Base-by-base conservation (phyloP, 1,140 invertebrate genomes). In the Drosophila pandora region DNA sequence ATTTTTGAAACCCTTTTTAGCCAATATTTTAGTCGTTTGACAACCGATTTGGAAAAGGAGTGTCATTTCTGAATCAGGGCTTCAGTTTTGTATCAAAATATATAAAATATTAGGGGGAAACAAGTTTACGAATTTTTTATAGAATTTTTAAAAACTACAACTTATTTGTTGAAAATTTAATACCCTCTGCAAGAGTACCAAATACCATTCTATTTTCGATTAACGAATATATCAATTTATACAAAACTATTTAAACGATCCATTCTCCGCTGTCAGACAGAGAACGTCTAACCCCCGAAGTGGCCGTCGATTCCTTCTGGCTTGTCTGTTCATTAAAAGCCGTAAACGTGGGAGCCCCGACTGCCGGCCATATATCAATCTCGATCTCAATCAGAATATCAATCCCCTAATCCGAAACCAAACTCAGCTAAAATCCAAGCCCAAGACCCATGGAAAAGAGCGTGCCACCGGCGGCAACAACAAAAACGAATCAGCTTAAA, bases 311-410 rank as follows among this genome's bases (percentile, higher is more conserved):
- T 49, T 17, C 17, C 65, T 28, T 37, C 21, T 13, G 17, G 2
- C 39, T 34, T 55, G 22, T 53, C 41, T 61, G 34, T 73, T 69
- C 52, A 75, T 82, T 83, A 83, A 67, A 56, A 41, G 69, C 58
- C 65, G 63, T 78, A 87, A 85, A 87, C 69, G 82, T 85, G 82
- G 82, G 82, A 87, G 82, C 82, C 50, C 22, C 78, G 32, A 72
- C 39, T 48, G 65, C 57, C 48, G 63, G 70, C 75, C 82, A 85
- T 87, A 82, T 87, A 85, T 85, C 82, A 84, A 76, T 72, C 70
- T 64, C 54, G 37, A 63, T 60, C 57, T 64, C 45, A 30, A 73
- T 58, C 71, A 39, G 39, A 72, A 52, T 75, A 64, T 59, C 57
- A 62, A 70, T 69, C 56, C 69, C 23, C 67, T 52, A 50, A 8